Base-by-base conservation (phyloP, 1,140 invertebrate genomes). In the Fopius arisanus region DNA sequence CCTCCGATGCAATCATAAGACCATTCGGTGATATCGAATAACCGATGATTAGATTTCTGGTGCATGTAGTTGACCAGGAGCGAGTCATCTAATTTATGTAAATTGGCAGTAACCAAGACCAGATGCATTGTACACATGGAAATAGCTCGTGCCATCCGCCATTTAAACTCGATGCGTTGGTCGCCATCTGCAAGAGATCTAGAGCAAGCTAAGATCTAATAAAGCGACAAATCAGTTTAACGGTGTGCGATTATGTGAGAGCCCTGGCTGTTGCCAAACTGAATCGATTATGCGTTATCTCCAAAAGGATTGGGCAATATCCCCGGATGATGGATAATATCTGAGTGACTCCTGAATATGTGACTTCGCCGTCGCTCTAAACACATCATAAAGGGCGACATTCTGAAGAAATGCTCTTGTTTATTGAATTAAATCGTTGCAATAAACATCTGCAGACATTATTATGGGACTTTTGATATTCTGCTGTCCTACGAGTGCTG, bases 141-240 rank as follows among this genome's bases (percentile, higher is more conserved):
- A 59, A 1, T 59, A 26, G 21, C 54, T 7, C 54, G 21, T 3
- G 6, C 54, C 54, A 59, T 70, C 26, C 28, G 2, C 63, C 23
- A 16, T 19, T 33, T 29, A 29, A 16, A 33, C 33, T 10, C 33
- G 1, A 10, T 48, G 43, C n/a, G 16, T 48, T 19, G 43, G 43
- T 48, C 5, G 23, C 54, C 54, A 59, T 48, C 43, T 48, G 43
- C n/a, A 19, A 48, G 43, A 48, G 43, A 48, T 62, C 48, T 37
- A 51, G 33, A 14, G 40, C 62, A 81, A 84, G 81, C 82, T 84
- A 87, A 87, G 85, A 87, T 87, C 85, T 87, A 87, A 87, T 87
- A 88, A 88, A 88, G 84, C 86, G 81, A 88, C 86, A 87, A 88
- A 88, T 88, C 85, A 88, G 81, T 70, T 81, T 83, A 85, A 85